Base-by-base conservation (phyloP, 2,888 invertebrate species). In the Apamea sordens region DNA sequence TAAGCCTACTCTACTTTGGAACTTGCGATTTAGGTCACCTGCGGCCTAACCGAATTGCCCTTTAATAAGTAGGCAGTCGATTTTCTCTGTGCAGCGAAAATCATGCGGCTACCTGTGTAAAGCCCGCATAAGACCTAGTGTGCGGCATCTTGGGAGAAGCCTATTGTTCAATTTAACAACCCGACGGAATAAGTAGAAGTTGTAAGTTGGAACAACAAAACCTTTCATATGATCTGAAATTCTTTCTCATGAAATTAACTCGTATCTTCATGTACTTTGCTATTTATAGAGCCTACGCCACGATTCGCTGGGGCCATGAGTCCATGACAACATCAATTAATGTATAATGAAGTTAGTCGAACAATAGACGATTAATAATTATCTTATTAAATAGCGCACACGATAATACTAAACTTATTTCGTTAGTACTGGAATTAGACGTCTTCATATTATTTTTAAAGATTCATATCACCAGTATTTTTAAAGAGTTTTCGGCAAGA, bases 341-440 rank as follows among this genome's bases (percentile, higher is more conserved):
- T 73, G 79, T 73, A 75, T 84, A 79, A 84, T 76, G 77, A 82
- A 85, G 63, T 63, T 44, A 70, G 36, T 44, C 61, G 41, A 77
- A 87, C 87, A 82, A 77, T 86, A 72, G 72, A 47, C 50, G 63
- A 86, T 83, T 83, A 86, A 79, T 83, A 76, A 61, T 61, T 76
- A 76, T 79, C 79, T 74, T 47, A 85, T 76, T 72, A 86, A 76
- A 50, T 36, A 73, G n/a, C 10, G 50, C 47, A 59, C 69, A 56
- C 63, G 67, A 59, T 81, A 67, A 53, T 41, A 36, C 41, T 80
- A 53, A 36, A 75, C 44, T 64, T 65, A 44, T 69, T 68, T 59
- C 11, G n/a, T 50, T 64, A 53, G 18, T 53, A 32, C 32, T 32
- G 36, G 32, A 71, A 44, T 67, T 2, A 13, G 18, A 32, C 13